These are phyloP conservation scores for Egretta garzetta DNA, from an alignment of 2,113 vertebrate genomes.

Conservation along the genomic window DNA sequence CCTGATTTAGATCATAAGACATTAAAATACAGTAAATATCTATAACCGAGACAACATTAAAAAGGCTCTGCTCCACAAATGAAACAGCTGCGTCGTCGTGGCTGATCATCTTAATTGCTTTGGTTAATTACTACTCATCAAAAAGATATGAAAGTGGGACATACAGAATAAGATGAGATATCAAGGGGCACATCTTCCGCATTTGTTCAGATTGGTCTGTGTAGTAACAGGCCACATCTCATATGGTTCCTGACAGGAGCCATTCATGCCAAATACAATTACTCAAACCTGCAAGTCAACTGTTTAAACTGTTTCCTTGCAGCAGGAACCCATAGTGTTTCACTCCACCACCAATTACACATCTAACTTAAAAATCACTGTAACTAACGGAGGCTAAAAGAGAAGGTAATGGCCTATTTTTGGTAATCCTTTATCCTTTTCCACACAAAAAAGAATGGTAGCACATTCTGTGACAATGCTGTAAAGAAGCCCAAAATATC, in stretches of 20 bases:
- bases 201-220: background rate
- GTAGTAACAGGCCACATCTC: background rate
- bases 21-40: slow-evolving; percentile 58
- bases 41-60: slow-evolving; percentile 20
- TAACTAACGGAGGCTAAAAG: background rate
- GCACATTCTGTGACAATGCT: background rate
- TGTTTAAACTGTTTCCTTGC: background rate
- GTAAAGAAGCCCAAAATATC: background rate
- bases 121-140: slow-evolving; percentile 63
- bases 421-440: slow-evolving; percentile 6
- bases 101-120: slow-evolving; percentile 53
- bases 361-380: background rate
- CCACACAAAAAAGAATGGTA: background rate
- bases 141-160: slow-evolving; percentile 34
- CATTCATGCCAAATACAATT: background rate
- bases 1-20: slow-evolving; percentile 37
- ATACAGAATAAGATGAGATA: slow-evolving; percentile 22
- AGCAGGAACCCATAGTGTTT: background rate
- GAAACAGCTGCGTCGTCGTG: slow-evolving; percentile 7
- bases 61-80: slow-evolving; percentile 39
- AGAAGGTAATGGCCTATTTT: background rate
- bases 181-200: background rate
- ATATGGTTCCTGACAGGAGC: background rate
- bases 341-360: background rate
- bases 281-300: background rate